These are phyloP conservation scores for Drosophila tropicalis DNA, from an alignment of 1,140 invertebrate genomes.

Conservation along the genomic window DNA sequence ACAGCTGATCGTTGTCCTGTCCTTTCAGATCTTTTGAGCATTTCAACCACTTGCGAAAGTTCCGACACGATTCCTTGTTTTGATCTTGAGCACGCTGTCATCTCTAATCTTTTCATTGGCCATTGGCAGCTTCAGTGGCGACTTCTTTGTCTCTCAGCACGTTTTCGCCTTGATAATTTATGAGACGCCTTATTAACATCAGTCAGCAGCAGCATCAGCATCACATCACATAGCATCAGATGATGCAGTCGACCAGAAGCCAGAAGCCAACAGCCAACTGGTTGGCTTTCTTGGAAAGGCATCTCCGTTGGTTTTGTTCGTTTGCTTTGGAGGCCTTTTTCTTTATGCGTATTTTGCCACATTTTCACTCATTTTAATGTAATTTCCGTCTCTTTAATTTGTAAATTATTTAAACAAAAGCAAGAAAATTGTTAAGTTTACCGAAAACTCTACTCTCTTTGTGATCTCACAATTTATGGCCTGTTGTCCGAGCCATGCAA, in stretches of 20 bases:
- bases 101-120: conserved; percentile 30
- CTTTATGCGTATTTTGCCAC: conserved; percentile 24
- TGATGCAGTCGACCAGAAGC: conserved; percentile 5
- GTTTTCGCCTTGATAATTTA: conserved; percentile 78
- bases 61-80: no score
- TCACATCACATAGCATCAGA: conserved; percentile 6
- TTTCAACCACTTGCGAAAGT: no score
- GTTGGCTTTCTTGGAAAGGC: conserved; percentile 70
- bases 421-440: no score
- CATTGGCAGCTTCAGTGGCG: conserved; percentile 41
- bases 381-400: conserved; percentile 76
- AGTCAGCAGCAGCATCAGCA: conserved; percentile 56
- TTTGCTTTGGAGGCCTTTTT: conserved; percentile 5
- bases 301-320: conserved; percentile 58
- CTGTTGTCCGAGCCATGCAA: conserved; percentile 52
- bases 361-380: conserved; percentile 75
- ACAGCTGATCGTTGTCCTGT: no score
- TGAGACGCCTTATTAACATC: conserved; percentile 82
- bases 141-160: conserved; percentile 55
- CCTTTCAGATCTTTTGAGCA: no score
- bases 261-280: conserved; percentile 46
- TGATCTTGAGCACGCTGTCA: conserved; percentile 19
- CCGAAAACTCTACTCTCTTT: conserved; percentile 9
- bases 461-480: background rate
- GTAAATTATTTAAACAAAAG: conserved; percentile 68